Evolutionary conservation across 2,888 invertebrate species (phyloP).

Genomic region (Diplolepis rosae): DNA sequence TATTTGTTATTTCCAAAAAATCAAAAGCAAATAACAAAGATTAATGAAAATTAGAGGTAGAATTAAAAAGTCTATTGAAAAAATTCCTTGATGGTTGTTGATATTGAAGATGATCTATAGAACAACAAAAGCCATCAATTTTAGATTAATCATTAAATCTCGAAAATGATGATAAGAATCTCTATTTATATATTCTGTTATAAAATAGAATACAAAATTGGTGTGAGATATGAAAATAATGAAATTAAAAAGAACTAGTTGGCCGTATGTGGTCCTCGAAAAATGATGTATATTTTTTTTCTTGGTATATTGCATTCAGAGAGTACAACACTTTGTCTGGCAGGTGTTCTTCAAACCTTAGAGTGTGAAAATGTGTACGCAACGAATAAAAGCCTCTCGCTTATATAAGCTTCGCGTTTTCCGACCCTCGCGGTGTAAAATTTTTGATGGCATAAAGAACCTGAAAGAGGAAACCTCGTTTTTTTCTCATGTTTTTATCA

Average conservation of each 20-base stretch:
- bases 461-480: conserved; percentile 13
- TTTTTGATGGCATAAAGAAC: conserved; percentile 18
- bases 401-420: conserved; percentile 25
- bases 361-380: conserved; percentile 24
- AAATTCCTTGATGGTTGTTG: too few species aligned
- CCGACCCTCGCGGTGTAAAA: conserved; percentile 25
- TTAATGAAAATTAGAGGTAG: too few species aligned
- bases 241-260: neutral
- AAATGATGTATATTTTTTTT: conserved; percentile 6
- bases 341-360: conserved; percentile 24
- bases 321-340: conserved; percentile 5
- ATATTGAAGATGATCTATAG: too few species aligned
- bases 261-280: neutral
- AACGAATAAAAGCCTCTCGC: conserved; percentile 6
- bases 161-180: too few species aligned
- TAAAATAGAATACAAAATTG: neutral
- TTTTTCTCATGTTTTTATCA: conserved; percentile 13
- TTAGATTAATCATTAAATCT: too few species aligned
- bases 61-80: too few species aligned
- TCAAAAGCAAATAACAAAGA: too few species aligned
- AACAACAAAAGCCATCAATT: too few species aligned
- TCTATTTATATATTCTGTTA: too few species aligned
- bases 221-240: neutral
- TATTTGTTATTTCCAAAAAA: too few species aligned
- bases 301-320: neutral